Evolutionary conservation across 1,140 invertebrate genomes (phyloP).

Genomic region (Notospermus geniculatus): DNA sequence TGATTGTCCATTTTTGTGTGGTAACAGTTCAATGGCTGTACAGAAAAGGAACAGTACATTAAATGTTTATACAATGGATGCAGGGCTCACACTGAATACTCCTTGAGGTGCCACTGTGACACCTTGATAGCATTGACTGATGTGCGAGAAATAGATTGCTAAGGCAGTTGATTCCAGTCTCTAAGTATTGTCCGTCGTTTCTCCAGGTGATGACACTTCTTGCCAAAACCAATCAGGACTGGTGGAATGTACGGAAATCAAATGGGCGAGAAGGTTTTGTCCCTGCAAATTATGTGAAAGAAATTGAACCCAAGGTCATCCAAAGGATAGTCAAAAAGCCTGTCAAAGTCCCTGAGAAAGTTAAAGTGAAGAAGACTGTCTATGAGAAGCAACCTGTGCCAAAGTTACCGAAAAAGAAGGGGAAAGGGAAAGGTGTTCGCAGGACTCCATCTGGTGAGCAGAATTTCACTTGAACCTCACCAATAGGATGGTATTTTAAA

Average conservation of each 20-base stretch:
- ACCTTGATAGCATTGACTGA: too few species aligned
- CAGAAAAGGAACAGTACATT: too few species aligned
- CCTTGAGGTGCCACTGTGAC: too few species aligned
- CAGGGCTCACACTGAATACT: too few species aligned
- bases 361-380: constrained; percentile 85
- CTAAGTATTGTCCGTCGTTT: not conserved
- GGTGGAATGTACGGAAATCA: constrained; percentile 94
- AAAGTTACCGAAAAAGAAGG: constrained; percentile 41
- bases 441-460: constrained; percentile 50
- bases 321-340: constrained; percentile 79
- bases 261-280: constrained; percentile 94
- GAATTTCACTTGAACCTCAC: too few species aligned
- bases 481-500: too few species aligned
- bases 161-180: too few species aligned
- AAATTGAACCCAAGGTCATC: constrained; percentile 82
- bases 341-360: constrained; percentile 77
- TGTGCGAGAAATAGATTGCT: too few species aligned
- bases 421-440: constrained; percentile 35
- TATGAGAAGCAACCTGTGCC: constrained; percentile 65
- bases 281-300: constrained; percentile 93
- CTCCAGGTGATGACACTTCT: constrained; percentile 80
- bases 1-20: too few species aligned
- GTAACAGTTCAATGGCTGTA: too few species aligned
- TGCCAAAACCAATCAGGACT: constrained; percentile 93
- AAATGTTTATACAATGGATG: too few species aligned